Conservation (phyloP, 2,888 invertebrate species). For the Aphodius granarius region DNA sequence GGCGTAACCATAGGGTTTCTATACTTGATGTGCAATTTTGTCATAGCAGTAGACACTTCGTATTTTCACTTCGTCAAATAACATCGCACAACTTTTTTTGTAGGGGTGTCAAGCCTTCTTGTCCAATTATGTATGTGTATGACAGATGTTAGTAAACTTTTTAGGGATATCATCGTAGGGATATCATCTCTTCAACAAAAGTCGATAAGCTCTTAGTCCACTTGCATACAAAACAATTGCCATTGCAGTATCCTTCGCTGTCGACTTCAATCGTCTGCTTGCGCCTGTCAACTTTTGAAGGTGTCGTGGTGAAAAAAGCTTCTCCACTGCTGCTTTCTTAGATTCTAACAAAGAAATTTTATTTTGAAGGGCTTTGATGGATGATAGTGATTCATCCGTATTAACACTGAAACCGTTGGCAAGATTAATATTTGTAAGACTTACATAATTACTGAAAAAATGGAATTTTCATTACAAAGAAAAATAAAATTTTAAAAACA, state of each 20-base stretch:
- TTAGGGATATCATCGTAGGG: conserved; percentile 31
- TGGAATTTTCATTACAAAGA: too few species aligned
- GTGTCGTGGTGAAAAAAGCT: conserved; percentile 10
- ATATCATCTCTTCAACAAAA: conserved; percentile 32
- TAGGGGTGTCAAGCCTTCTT: conserved; percentile 17
- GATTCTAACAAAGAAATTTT: conserved; percentile 13
- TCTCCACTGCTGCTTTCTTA: not conserved
- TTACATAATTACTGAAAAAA: too few species aligned
- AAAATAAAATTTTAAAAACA: too few species aligned
- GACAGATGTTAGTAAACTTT: too few species aligned
- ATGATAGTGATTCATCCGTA: conserved; percentile 13
- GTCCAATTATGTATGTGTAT: too few species aligned
- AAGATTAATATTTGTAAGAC: too few species aligned
- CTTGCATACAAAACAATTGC: conserved; percentile 30
- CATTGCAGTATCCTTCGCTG: conserved; percentile 30
- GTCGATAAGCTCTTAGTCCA: conserved; percentile 30
- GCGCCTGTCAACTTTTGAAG: conserved; percentile 15
- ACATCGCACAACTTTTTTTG: not conserved
- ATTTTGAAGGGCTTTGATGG: conserved; percentile 13
- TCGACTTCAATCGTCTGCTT: conserved; percentile 7
- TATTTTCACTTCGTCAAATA: conserved; percentile 30
- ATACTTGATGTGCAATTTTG: conserved; percentile 23
- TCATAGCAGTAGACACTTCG: conserved; percentile 24
- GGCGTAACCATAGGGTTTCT: conserved; percentile 29
- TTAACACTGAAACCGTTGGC: conserved; percentile 10